phyloP scores from a whole-genome alignment of 2,888 invertebrate genomes.

The Eupithecia centaureata region DNA sequence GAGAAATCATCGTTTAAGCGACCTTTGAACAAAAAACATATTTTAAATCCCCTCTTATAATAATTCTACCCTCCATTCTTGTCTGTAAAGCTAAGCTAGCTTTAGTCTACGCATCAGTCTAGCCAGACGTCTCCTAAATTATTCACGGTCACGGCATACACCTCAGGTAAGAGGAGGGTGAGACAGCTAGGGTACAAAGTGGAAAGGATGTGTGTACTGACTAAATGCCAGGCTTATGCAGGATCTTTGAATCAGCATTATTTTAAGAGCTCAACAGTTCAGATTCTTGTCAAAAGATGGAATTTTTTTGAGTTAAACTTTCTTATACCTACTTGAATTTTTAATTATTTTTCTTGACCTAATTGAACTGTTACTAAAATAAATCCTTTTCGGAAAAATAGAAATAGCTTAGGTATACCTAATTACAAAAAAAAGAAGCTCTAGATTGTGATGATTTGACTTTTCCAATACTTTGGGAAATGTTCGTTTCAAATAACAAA shows the following conservation, averaged over 20 bases:
- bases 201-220: neutral
- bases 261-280: no score
- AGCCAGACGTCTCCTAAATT: neutral
- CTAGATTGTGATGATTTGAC: no score
- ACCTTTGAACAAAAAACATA: neutral
- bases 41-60: neutral
- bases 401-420: neutral
- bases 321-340: no score
- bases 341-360: no score
- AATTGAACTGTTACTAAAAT: neutral
- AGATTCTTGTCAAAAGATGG: no score
- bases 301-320: no score
- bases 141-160: conserved; percentile 2
- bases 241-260: neutral
- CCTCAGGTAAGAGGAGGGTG: neutral
- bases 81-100: neutral
- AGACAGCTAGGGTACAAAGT: neutral
- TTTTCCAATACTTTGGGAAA: neutral
- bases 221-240: neutral
- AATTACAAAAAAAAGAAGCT: no score
- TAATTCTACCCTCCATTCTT: neutral
- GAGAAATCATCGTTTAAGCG: neutral
- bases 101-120: neutral
- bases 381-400: neutral
- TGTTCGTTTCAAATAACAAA: no score